Percentiles rank a stretch among this genome's conserved stretches.
Evolutionary conservation across 1,140 invertebrate genomes (phyloP).

Genomic region (Harlomillsia oculata): DNA sequence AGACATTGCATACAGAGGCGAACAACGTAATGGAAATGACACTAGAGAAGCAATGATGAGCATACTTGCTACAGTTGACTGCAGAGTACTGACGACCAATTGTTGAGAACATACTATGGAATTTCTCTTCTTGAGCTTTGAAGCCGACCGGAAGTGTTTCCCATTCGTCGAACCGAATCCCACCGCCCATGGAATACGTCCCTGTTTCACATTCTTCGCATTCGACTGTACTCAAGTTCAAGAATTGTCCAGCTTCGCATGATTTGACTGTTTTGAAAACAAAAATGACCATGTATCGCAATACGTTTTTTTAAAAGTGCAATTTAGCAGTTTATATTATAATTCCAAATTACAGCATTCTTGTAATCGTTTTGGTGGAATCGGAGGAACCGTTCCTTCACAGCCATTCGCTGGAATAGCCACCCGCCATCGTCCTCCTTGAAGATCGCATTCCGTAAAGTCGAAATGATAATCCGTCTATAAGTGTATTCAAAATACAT

Average conservation of each 20-base stretch:
- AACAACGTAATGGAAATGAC: no score
- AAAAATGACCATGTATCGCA: conserved; percentile 11
- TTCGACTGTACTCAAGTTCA: conserved; percentile 41
- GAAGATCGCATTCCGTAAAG: conserved; percentile 49
- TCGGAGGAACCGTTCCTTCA: conserved; percentile 41
- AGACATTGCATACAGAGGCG: no score
- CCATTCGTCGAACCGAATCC: conserved; percentile 46
- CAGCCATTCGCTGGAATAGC: conserved; percentile 43
- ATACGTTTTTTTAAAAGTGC: no score
- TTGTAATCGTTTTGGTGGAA: conserved; percentile 44
- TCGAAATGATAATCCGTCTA: conserved; percentile 49
- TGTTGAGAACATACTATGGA: conserved; percentile 39
- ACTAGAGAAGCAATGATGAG: no score
- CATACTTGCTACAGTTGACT: conserved; percentile 39
- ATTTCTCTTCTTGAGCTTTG: conserved; percentile 41
- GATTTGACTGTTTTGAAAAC: conserved; percentile 41
- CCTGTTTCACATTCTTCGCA: conserved; percentile 46
- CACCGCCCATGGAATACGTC: conserved; percentile 48
- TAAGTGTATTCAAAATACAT: no score
- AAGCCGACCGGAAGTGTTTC: conserved; percentile 44
- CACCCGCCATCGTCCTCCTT: conserved; percentile 48
- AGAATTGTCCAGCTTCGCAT: conserved; percentile 46
- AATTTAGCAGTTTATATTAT: no score
- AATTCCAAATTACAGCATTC: conserved; percentile 45
- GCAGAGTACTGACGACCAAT: conserved; percentile 35